These are phyloP conservation scores for Gymnarchus niloticus DNA, from an alignment of 2,113 vertebrate species.

Conservation along the genomic window DNA sequence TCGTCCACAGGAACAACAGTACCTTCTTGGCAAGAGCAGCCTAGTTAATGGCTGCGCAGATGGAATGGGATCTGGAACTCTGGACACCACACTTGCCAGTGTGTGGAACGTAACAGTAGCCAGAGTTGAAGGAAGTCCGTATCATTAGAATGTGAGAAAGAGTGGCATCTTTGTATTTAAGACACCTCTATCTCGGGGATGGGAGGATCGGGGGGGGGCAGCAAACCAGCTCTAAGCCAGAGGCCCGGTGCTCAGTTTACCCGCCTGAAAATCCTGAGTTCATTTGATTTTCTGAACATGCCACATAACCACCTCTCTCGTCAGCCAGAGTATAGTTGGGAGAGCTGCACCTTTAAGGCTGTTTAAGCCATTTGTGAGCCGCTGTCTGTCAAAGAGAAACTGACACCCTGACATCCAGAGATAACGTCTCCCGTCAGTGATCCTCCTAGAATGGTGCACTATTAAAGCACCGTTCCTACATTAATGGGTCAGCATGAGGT, in stretches of 20 bases:
- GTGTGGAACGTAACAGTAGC: not conserved
- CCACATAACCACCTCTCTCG: not conserved
- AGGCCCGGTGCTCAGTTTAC: not conserved
- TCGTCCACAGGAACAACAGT: not conserved
- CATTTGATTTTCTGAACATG: not conserved
- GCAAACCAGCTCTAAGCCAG: not conserved
- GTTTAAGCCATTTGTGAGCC: not conserved
- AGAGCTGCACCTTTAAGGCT: not conserved
- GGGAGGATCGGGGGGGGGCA: not conserved
- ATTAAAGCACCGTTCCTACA: not conserved
- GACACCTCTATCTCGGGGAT: not conserved
- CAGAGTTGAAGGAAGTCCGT: constrained; percentile 8
- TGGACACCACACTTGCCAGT: not conserved
- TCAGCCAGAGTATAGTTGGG: not conserved
- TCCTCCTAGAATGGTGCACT: not conserved
- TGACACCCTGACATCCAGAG: not conserved
- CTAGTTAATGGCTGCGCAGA: not conserved
- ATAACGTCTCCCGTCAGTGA: not conserved
- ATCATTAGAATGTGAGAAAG: constrained; percentile 15
- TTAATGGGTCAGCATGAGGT: not conserved
- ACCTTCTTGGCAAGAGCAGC: not conserved
- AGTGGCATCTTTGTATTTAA: not conserved
- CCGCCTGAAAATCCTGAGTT: not conserved
- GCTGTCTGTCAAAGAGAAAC: not conserved
- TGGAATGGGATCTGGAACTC: not conserved